phyloP scores from a whole-genome alignment of 2,888 invertebrate species.

The Clunio marinus region DNA sequence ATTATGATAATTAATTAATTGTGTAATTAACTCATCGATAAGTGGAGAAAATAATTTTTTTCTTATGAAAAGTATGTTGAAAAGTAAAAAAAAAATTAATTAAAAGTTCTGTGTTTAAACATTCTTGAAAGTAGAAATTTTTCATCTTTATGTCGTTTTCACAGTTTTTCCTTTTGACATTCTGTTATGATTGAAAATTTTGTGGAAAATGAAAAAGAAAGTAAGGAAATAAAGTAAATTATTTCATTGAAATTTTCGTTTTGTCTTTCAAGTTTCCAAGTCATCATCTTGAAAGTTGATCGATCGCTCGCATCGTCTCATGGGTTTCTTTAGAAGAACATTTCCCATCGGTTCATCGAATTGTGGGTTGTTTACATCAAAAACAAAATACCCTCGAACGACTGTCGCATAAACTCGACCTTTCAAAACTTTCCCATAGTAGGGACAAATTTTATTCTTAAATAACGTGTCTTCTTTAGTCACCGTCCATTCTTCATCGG shows the following conservation, averaged over 20 bases:
- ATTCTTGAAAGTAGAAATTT: too few relatives aligned
- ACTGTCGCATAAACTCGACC: constrained; percentile 64
- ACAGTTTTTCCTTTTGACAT: too few relatives aligned
- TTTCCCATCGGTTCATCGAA: constrained; percentile 50
- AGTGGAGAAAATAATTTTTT: neutral
- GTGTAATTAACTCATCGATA: neutral
- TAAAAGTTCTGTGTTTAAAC: neutral
- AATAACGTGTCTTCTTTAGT: constrained; percentile 59
- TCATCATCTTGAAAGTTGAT: neutral
- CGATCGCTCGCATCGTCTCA: neutral
- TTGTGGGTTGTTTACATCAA: constrained; percentile 47
- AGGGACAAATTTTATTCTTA: constrained; percentile 68
- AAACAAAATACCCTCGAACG: constrained; percentile 62
- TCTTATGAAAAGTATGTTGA: neutral
- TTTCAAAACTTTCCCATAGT: constrained; percentile 57
- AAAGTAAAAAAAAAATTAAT: too few relatives aligned
- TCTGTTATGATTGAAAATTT: too few relatives aligned
- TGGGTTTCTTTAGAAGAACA: constrained; percentile 43
- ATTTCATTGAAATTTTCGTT: too few relatives aligned
- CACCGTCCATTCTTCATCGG: constrained; percentile 58
- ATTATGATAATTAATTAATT: too few relatives aligned
- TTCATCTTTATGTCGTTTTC: too few relatives aligned
- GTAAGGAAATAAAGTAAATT: too few relatives aligned
- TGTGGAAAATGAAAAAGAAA: too few relatives aligned
- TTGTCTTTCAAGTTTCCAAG: neutral